Evolutionary conservation across 53 echinoderm and acorn worm genomes (phyloP).

Genomic region (Apostichopus leukothele): DNA sequence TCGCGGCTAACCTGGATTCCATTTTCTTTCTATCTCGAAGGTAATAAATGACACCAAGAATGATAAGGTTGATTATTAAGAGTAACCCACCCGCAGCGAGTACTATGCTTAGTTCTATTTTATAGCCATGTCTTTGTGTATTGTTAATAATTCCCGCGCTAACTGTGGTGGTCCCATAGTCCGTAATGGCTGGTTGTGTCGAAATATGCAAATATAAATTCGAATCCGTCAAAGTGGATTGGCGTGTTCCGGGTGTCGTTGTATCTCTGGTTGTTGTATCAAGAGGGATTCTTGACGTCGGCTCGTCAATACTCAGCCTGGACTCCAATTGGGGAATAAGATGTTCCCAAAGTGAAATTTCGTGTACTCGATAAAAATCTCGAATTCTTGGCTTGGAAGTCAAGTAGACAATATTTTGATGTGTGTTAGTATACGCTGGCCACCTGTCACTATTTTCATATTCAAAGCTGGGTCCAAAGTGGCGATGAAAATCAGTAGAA

Average conservation of each 20-base stretch:
- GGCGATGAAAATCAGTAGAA: conserved; percentile 66
- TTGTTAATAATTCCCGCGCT: neutral
- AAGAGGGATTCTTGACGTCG: neutral
- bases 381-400: conserved; percentile 62
- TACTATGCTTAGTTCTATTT: conserved; percentile 91
- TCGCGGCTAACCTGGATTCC: conserved; percentile 79
- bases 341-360: conserved; percentile 85
- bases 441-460: conserved; percentile 64
- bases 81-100: conserved; percentile 87
- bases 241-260: neutral
- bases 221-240: neutral
- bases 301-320: conserved; percentile 32
- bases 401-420: conserved; percentile 71
- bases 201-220: neutral
- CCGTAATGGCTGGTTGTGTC: neutral
- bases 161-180: neutral
- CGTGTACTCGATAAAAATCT: conserved; percentile 91
- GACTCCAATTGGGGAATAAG: conserved; percentile 74
- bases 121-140: conserved; percentile 41
- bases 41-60: conserved; percentile 85
- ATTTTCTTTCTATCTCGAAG: conserved; percentile 86
- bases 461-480: conserved; percentile 68
- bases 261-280: neutral
- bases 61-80: conserved; percentile 76
- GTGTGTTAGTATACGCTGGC: conserved; percentile 54